phyloP scores from a whole-genome alignment of 92 coral and sea anemone species.

The Phymanthus crucifer region DNA sequence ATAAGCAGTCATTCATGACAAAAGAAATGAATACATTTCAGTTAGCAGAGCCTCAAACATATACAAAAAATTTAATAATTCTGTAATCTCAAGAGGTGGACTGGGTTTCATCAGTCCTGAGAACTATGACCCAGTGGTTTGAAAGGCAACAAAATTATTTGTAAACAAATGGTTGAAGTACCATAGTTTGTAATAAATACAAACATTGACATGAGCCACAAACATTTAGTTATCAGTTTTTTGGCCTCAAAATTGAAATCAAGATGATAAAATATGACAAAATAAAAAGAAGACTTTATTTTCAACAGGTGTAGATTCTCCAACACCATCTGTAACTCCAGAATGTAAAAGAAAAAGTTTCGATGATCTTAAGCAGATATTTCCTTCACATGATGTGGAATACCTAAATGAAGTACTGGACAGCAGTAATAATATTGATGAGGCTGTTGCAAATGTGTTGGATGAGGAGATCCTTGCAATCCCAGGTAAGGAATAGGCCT shows the following conservation, averaged over 20 bases:
- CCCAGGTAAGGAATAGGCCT: background rate
- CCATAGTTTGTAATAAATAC: background rate
- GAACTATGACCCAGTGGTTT: background rate
- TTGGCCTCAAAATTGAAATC: background rate
- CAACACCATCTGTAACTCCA: background rate
- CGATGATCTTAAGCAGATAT: conserved; percentile 17
- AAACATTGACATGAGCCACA: background rate
- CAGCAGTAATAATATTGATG: background rate
- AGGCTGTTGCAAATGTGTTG: conserved; percentile 9
- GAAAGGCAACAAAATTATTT: background rate
- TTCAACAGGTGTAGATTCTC: background rate
- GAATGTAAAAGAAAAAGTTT: background rate
- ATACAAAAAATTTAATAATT: too few relatives aligned
- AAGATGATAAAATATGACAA: background rate
- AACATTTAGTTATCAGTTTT: background rate
- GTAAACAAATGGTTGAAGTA: background rate
- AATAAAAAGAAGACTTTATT: too few relatives aligned
- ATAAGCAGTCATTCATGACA: too few relatives aligned
- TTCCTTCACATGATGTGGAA: conserved; percentile 10
- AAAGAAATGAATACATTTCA: background rate
- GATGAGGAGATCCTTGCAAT: conserved; percentile 10
- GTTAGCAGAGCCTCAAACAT: background rate
- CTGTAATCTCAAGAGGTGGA: background rate
- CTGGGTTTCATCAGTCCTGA: background rate
- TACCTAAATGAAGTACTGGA: background rate